Evolutionary conservation across 1,140 invertebrate species (phyloP), one percentile per base, ranked within the genome.

Genomic region (Papilio helenus): DNA sequence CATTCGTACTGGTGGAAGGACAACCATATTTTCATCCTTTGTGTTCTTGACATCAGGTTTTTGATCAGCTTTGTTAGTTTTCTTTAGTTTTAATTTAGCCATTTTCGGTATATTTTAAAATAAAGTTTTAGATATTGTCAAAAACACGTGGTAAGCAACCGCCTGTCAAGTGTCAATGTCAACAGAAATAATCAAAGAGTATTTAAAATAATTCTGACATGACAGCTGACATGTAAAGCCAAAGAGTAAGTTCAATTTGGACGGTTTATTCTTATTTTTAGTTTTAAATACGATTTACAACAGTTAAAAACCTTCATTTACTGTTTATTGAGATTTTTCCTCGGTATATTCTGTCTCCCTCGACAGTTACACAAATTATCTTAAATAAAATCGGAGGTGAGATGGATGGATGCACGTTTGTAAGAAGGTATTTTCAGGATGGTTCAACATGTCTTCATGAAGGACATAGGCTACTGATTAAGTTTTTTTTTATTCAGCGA

Each of bases 1-100:
- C 89, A 91, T 92, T 71, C 92, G 88, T 14, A 89, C 86, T 34
- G 92, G 88, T n/a, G 92, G 92, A 76, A 94, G 81, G n/a, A 84
- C 71, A 8, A 94, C 82, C n/a, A 88, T 86, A 89, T 93, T 88
- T 74, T 92, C 88, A 58, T 84, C 83, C 55, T 86, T 81, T 77
- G 88, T 88, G 42, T 65, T 77, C 55, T 39, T 74, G 42, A 84
- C 81, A 76, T 73, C 78, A 26, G 81, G 16, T 81, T 88, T 80
- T 39, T 51, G 9, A 34, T 71, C 79, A 78, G 78, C 72, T 83
- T 86, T 89, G 81, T 90, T 92, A 39, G 65, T 82, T 73, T 83
- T 88, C 72, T 89, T 91, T 12, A 82, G 34, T 76, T 92, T 92
- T 74, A 92, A 73, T 89, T 93, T 93, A 34, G 85, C 88, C 90